phyloP scores from a whole-genome alignment of 2,888 invertebrate species.

The Anaspis maculata region DNA sequence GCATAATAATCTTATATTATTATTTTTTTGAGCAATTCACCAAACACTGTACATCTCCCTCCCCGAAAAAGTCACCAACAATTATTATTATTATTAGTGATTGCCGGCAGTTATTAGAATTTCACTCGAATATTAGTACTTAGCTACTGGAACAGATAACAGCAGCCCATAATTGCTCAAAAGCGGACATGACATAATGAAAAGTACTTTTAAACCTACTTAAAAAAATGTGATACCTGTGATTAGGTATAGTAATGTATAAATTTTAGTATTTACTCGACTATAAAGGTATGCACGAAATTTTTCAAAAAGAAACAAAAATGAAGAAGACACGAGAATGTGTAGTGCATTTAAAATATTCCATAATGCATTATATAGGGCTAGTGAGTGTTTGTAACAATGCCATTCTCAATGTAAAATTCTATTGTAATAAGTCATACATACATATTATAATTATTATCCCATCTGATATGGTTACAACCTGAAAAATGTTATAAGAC shows the following conservation, averaged over 20 bases:
- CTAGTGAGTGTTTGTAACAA: slow-evolving; percentile 41
- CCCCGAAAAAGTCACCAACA: too few species aligned
- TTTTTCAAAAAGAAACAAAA: not conserved
- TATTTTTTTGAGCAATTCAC: too few species aligned
- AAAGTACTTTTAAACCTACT: slow-evolving; percentile 6
- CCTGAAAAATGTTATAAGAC: slow-evolving; percentile 32
- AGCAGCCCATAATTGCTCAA: slow-evolving; percentile 1
- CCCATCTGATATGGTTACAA: slow-evolving; percentile 34
- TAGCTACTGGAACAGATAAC: too few species aligned
- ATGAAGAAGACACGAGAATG: slow-evolving; percentile 17
- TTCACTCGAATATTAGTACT: too few species aligned
- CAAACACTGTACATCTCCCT: too few species aligned
- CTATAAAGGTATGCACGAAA: slow-evolving; percentile 15
- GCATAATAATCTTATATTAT: too few species aligned
- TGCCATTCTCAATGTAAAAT: slow-evolving; percentile 39
- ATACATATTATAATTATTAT: slow-evolving; percentile 35
- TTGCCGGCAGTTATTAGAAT: too few species aligned
- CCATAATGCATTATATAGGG: slow-evolving; percentile 38
- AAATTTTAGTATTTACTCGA: slow-evolving; percentile 26
- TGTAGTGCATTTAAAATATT: slow-evolving; percentile 39
- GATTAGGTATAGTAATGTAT: slow-evolving; percentile 30
- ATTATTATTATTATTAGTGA: too few species aligned
- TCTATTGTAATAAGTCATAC: slow-evolving; percentile 33
- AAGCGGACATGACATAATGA: slow-evolving; percentile 1
- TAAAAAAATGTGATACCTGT: slow-evolving; percentile 35